These are phyloP conservation scores for Enteromius argenteus DNA, from an alignment of 2,797 vertebrate genomes.

Conservation along the genomic window DNA sequence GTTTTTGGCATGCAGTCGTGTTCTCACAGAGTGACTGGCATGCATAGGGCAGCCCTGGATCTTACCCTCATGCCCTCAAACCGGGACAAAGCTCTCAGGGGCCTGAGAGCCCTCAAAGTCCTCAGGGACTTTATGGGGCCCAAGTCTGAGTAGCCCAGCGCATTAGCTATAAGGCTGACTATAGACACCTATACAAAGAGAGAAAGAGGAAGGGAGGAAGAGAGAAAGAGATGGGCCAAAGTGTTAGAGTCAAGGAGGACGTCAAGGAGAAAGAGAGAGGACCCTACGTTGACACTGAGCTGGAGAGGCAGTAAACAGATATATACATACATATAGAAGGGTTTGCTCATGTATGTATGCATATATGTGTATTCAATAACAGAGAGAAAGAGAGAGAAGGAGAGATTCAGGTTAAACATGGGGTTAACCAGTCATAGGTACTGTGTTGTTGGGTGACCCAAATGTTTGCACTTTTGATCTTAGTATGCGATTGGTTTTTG, in stretches of 20 bases:
- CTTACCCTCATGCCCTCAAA: slow-evolving; percentile 99
- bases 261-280: slow-evolving; percentile 72
- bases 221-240: slow-evolving; percentile 76
- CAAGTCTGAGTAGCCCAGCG: slow-evolving; percentile 99
- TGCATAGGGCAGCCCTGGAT: slow-evolving; percentile 92
- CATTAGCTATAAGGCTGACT: slow-evolving; percentile 99
- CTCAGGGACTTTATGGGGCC: slow-evolving; percentile 99
- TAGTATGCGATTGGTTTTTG: slow-evolving; percentile 62
- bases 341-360: slow-evolving; percentile 63
- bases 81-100: slow-evolving; percentile 99
- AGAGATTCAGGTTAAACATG: slow-evolving; percentile 68
- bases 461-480: slow-evolving; percentile 61
- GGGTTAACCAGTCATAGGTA: slow-evolving; percentile 68
- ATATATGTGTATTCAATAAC: slow-evolving; percentile 68
- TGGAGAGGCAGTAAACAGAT: slow-evolving; percentile 70
- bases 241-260: slow-evolving; percentile 79
- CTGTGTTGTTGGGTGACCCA: slow-evolving; percentile 66
- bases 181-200: slow-evolving; percentile 99
- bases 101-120: slow-evolving; percentile 99
- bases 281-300: slow-evolving; percentile 82
- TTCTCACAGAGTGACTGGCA: slow-evolving; percentile 79
- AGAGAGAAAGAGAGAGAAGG: slow-evolving; percentile 50
- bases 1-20: slow-evolving; percentile 76
- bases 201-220: slow-evolving; percentile 87
- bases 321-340: slow-evolving; percentile 70